Conservation (phyloP, 2,888 invertebrate genomes). For the Gandaritis pyraliata region DNA sequence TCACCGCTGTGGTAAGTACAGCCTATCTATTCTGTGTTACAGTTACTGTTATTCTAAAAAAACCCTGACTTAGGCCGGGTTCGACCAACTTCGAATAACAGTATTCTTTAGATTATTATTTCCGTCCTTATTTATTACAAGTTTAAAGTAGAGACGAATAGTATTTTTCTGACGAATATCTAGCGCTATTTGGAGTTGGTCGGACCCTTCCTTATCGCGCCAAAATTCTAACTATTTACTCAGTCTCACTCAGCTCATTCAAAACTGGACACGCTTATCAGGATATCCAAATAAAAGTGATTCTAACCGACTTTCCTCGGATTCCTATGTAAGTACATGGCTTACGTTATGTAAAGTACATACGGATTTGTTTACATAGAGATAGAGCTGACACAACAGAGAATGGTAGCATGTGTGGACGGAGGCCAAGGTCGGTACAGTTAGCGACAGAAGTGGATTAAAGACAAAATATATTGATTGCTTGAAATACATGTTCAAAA, state of each 20-base stretch:
- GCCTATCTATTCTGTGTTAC: no score
- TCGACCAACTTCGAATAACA: no score
- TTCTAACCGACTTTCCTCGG: constrained; percentile 14
- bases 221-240: background rate
- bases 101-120: no score
- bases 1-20: background rate
- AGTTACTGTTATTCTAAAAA: background rate
- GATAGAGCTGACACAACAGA: constrained; percentile 18
- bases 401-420: constrained; percentile 6
- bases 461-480: no score
- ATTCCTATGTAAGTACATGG: constrained; percentile 1
- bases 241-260: background rate
- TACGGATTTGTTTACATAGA: constrained; percentile 14
- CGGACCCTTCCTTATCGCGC: background rate
- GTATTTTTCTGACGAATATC: no score
- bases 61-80: no score
- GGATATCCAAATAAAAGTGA: constrained; percentile 10
- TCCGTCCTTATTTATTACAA: no score
- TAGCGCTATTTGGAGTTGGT: no score
- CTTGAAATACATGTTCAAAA: no score
- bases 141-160: no score
- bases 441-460: background rate
- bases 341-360: constrained; percentile 7
- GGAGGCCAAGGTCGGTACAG: constrained; percentile 23
- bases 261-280: background rate